These are phyloP conservation scores for Microtus montanus DNA, from an alignment of 2,113 vertebrate species.

Conservation along the genomic window DNA sequence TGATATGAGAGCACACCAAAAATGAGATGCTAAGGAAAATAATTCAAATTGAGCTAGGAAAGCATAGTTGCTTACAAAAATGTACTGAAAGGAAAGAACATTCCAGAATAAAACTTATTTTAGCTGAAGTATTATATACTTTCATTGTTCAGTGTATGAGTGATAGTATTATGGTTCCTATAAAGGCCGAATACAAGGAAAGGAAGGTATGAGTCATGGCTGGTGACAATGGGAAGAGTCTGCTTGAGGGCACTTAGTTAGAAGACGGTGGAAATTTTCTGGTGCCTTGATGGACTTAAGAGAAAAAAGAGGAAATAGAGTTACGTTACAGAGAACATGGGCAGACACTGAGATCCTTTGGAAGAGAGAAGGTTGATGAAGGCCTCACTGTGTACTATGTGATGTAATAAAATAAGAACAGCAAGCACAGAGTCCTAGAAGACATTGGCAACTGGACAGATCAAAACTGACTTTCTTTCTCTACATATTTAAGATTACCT, in stretches of 20 bases:
- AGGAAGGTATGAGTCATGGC: slow-evolving; percentile 15
- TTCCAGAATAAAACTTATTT: not conserved
- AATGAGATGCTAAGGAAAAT: not conserved
- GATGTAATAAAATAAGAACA: not conserved
- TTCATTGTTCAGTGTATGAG: not conserved
- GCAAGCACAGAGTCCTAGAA: not conserved
- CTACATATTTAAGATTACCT: not conserved
- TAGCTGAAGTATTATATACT: not conserved
- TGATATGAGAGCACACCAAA: not conserved
- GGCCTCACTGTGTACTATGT: not conserved
- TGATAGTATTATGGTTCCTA: not conserved
- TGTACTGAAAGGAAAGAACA: not conserved
- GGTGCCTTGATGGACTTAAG: not conserved
- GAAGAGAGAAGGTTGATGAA: not conserved
- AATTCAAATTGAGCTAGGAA: not conserved
- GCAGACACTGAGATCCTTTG: not conserved
- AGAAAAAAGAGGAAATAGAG: not conserved
- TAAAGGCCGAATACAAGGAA: not conserved
- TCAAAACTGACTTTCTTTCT: not conserved
- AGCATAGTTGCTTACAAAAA: not conserved
- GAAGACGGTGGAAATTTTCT: not conserved
- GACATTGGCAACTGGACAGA: not conserved
- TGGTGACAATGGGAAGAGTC: not conserved
- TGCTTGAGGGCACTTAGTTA: not conserved
- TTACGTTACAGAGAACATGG: slow-evolving; percentile 3